Evolutionary conservation across 1,140 invertebrate genomes (phyloP), one percentile per base, ranked within the genome.

Genomic region (Proctacanthus coquilletti): DNA sequence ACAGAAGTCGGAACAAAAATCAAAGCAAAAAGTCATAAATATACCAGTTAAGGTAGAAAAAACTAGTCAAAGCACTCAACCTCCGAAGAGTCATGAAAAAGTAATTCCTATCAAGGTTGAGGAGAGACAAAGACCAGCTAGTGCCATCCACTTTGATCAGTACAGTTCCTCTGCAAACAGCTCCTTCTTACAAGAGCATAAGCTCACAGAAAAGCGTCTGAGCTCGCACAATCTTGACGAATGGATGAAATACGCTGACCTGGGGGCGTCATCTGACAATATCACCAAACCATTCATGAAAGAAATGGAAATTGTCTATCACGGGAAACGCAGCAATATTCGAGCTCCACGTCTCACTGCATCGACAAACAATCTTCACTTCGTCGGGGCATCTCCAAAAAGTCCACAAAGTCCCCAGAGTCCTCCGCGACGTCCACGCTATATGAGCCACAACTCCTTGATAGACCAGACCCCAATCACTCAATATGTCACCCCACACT

Each of bases 401-500:
- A 36, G 29, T 8, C 42, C 50, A 17, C 34, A 39, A n/a, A n/a
- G n/a, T n/a, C n/a, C n/a, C n/a, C 43, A 43, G 25, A 36, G 42
- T 17, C 11, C 23, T 5, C 50, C 51, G 29, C 23, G 14, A 8
- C 45, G 55, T 3, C 52, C 52, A 0, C 49, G 57, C 11, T 56
- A 53, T 10, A 44, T 42, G 18, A 59, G 56, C 17, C 54, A 53
- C 34, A 67, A 56, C 54, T 59, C 53, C 50, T 49, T 49, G 59
- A 64, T 56, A 49, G 61, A 52, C 50, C 56, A 58, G 33, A 48
- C 48, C 62, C 69, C 54, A 42, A 69, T 55, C 60, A 61, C 53
- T 49, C 62, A 41, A 51, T 56, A 45, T 62, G 65, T 48, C 49
- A 62, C 54, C 48, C 58, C 47, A 43, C 57, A 47, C 46, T 60